Base-by-base conservation (phyloP, 2,113 vertebrate species). In the Vidua macroura region DNA sequence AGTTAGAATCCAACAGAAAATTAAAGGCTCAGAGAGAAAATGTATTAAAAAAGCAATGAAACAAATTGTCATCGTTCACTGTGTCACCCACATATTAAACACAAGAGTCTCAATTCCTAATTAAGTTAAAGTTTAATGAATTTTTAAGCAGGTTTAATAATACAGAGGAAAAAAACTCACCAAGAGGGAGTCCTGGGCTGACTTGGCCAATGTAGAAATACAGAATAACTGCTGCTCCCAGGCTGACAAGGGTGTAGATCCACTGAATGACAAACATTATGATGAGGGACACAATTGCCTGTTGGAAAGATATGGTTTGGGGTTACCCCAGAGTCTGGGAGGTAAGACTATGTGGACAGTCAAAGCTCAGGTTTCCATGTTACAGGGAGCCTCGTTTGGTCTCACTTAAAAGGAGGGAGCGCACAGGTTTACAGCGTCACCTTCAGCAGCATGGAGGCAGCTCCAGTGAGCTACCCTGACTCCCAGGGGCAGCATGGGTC, bases 181-280 rank as follows among this genome's bases (percentile, higher is more conserved):
- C 99, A 94, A 90, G 97, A 46, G 98, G 98, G 67, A 99, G 98
- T 55, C 99, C 99, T 43, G 99, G 99, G 88, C 98, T 99, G 79
- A 98, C 96, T 97, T 97, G 98, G 44, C 99, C 98, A 0, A 99
- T 99, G 97, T 99, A 99, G 96, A 99, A 97, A 97, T 98, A 99
- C 58, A 99, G 97, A 62, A 99, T 46, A 83, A 98, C 68, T 1
- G 98, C 99, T 18, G 98, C 84, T 19, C 97, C 96, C 69, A 99
- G 98, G 95, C 98, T 99, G 83, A 98, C 93, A 46, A 99, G 96
- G 30, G 99, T 98, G 31, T 99, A 99, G 91, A 98, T 97, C 99
- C 99, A 99, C 94, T 99, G 98, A 95, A 99, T 99, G 76, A 99
- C 98, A 97, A 99, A 99, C 98, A 99, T 99, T 35, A 99, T 98